A percentile compares a stretch with the other conserved stretches of the same genome.
Evolutionary conservation across 2,888 invertebrate species (phyloP).

Genomic region (Boloria euphrosyne): DNA sequence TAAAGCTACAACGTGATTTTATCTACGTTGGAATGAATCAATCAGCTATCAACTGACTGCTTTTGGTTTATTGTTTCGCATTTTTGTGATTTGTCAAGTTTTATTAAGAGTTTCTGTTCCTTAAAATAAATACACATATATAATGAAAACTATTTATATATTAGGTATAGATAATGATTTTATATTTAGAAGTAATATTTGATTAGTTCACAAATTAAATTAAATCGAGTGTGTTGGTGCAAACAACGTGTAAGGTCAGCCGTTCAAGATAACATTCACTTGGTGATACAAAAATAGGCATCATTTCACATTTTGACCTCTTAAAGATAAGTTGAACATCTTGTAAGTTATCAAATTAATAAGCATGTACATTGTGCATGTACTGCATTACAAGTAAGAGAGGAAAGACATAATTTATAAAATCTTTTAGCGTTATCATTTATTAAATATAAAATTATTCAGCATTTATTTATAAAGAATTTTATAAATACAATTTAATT

Average conservation of each 20-base stretch:
- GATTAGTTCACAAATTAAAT: not conserved
- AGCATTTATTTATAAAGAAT: too few relatives aligned
- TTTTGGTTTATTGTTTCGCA: constrained; percentile 53
- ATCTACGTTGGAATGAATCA: constrained; percentile 69
- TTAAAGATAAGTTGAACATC: constrained; percentile 1
- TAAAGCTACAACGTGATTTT: constrained; percentile 62
- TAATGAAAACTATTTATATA: too few relatives aligned
- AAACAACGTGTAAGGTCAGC: constrained; percentile 14
- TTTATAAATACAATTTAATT: too few relatives aligned
- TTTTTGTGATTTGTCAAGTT: constrained; percentile 13
- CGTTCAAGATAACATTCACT: constrained; percentile 13
- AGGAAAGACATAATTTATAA: too few relatives aligned
- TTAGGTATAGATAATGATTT: too few relatives aligned
- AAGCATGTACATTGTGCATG: too few relatives aligned
- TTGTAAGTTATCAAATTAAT: too few relatives aligned
- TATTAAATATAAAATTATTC: too few relatives aligned
- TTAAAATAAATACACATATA: too few relatives aligned
- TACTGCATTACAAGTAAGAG: too few relatives aligned
- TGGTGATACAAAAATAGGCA: constrained; percentile 17
- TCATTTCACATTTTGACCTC: not conserved
- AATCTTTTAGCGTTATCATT: too few relatives aligned
- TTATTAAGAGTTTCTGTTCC: not conserved
- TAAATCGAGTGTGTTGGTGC: constrained; percentile 1
- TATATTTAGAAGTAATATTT: not conserved
- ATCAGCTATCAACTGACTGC: constrained; percentile 60